Percentiles rank a stretch among this genome's conserved stretches.
phyloP scores from a whole-genome alignment of 92 coral and sea anemone species.

The Hydrozoanthus gracilis region DNA sequence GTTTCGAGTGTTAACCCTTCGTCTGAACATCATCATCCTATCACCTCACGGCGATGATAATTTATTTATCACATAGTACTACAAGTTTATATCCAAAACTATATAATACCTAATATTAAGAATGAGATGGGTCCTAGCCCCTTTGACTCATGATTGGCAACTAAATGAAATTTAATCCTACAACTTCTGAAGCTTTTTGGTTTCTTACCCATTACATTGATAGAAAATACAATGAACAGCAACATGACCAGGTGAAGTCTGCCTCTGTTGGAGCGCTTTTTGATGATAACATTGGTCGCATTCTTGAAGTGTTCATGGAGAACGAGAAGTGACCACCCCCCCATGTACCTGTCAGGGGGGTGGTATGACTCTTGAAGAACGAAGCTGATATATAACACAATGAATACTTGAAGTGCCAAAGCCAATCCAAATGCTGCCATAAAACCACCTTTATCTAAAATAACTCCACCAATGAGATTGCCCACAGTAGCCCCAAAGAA shows the following conservation, averaged over 20 bases:
- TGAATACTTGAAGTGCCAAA: conserved; percentile 57
- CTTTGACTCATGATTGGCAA: no score
- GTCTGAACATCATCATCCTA: no score
- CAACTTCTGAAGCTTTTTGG: neutral
- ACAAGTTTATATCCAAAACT: no score
- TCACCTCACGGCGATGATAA: no score
- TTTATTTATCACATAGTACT: no score
- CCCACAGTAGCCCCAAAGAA: conserved; percentile 88
- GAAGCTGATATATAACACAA: conserved; percentile 62
- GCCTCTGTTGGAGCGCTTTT: conserved; percentile 62
- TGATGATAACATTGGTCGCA: conserved; percentile 61
- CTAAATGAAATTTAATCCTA: neutral
- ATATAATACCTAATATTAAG: no score
- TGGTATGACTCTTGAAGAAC: conserved; percentile 79
- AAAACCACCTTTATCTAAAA: conserved; percentile 78
- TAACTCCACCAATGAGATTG: conserved; percentile 75
- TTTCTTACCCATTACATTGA: conserved; percentile 72
- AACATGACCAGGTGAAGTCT: conserved; percentile 67
- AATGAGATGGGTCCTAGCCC: no score
- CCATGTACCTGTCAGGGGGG: conserved; percentile 51
- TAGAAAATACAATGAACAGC: conserved; percentile 66
- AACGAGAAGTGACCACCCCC: conserved; percentile 57
- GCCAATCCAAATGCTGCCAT: conserved; percentile 84
- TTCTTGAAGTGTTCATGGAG: conserved; percentile 71
- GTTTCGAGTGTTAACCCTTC: no score